Evolutionary conservation across 2,797 vertebrate species (phyloP), one percentile per base, ranked within the genome.

Genomic region (Brachymystax lenok): DNA sequence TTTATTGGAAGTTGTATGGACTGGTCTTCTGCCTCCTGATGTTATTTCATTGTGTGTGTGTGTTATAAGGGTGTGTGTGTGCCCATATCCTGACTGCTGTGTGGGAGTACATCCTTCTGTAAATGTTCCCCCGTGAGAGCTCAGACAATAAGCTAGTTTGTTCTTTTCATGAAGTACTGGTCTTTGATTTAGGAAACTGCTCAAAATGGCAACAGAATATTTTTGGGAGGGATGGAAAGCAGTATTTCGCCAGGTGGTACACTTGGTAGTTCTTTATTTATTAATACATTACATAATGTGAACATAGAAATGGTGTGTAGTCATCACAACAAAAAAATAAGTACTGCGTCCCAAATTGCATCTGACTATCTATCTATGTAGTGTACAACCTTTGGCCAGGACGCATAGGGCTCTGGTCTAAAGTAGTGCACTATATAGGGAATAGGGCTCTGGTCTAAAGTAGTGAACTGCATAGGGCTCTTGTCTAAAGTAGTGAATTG

Each of bases 21-120:
- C 76, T 71, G 80, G 84, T 76, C 69, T 59, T 80, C 79, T 77
- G 78, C 76, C 72, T 82, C 56, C 17, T 28, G 3, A 5, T 16
- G 33, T 35, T 33, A 68, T 33, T 6, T 33, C 12, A 27, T 17
- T 30, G 33, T 35, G 33, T 35, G 24, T 24, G 24, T 24, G 0
- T 24, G 24, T 24, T 24, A 24, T 24, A 24, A 24, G 24, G 24
- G 24, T 24, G 24, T 30, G 68, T 69, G 10, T 46, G 12, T 69
- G 59, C 59, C 19, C 21, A 2, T 68, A 19, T 30, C 5, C 7
- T 3, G 14, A 6, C n/a, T n/a, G 1, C 67, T 86, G 74, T 67
- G 81, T 84, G 82, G 78, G 59, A 86, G 79, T 51, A 73, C 5
- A 69, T 72, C 17, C 80, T 73, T 81, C 64, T 73, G 74, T 66